These are phyloP conservation scores for Trachymyrmex cornetzi DNA, from an alignment of 1,140 invertebrate genomes.

Conservation along the genomic window DNA sequence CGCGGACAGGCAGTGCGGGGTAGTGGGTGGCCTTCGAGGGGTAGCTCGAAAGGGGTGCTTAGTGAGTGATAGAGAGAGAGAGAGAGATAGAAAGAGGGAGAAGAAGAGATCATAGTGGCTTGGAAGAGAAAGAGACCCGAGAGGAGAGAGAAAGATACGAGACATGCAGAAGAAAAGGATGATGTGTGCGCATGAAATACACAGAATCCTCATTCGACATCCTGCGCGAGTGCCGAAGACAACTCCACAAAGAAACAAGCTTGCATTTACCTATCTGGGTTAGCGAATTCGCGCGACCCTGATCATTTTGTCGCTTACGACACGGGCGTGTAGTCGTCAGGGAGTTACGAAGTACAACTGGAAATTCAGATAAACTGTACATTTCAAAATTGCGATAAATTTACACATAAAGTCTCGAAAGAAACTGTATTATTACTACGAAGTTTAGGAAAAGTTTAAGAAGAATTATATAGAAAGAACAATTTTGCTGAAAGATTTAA, in stretches of 20 bases:
- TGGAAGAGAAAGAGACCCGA: background rate
- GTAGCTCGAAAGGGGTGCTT: slow-evolving; percentile 74
- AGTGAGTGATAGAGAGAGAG: slow-evolving; percentile 63
- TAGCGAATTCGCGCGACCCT: slow-evolving; percentile 70
- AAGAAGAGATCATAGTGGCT: background rate
- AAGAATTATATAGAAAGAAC: no score
- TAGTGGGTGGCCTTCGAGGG: slow-evolving; percentile 71
- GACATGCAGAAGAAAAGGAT: slow-evolving; percentile 16
- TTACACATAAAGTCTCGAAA: background rate
- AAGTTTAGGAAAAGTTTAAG: background rate
- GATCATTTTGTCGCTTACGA: slow-evolving; percentile 44
- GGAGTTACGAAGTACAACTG: background rate
- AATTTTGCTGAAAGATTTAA: no score
- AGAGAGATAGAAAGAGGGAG: background rate
- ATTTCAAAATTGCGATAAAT: background rate
- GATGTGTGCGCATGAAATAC: slow-evolving; percentile 51
- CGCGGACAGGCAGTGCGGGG: slow-evolving; percentile 76
- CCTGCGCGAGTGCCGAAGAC: slow-evolving; percentile 41
- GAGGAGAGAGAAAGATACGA: background rate
- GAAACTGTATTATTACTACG: background rate
- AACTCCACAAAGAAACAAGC: slow-evolving; percentile 37
- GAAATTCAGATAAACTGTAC: background rate
- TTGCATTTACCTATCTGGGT: slow-evolving; percentile 62
- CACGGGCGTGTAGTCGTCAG: background rate
- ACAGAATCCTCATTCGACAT: slow-evolving; percentile 33